Evolutionary conservation across 2,113 vertebrate genomes (phyloP), one percentile per base, ranked within the genome.

Genomic region (Eulemur rufifrons): DNA sequence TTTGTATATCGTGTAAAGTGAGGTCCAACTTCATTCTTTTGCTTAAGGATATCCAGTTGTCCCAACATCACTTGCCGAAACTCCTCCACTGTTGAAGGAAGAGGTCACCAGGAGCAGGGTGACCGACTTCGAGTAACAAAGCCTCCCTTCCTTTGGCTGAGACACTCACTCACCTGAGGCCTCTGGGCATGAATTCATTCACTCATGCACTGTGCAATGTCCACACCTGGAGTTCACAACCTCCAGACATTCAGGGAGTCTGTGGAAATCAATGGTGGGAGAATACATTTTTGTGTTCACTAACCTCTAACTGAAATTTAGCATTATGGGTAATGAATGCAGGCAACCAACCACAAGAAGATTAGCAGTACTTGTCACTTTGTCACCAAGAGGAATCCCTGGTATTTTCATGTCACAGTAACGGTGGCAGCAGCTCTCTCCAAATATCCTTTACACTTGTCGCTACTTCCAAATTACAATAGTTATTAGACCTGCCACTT

Each of bases 331-430:
- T 68, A 84, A 73, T 32, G n/a, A 91, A 52, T 6, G 17, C 37
- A 84, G 83, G 21, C 42, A 66, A 76, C 29, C 52, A 81, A 37
- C 42, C 13, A 37, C 63, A n/a, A n/a, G n/a, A 95, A 39, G 25
- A 89, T 63, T 59, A 74, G 10, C 45, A 54, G 21, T 78, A 74
- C 66, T 42, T 68, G 23, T 59, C 25, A 89, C 34, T 86, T 84
- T 91, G 52, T 95, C 71, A 94, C 76, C 29, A 59, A 87, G 66
- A 66, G 50, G 83, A 90, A 97, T 69, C 32, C 39, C 39, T 88
- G 45, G 50, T 85, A 47, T 77, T 74, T 89, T 94, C 54, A 61
- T 56, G 64, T 52, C 39, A 47, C 11, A 54, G 64, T 84, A 59
- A 50, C 50, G 17, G 42, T 83, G 17, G 63, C n/a, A 80, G 39